phyloP scores from a whole-genome alignment of 1,140 invertebrate genomes.

The Drosophila arawakana region DNA sequence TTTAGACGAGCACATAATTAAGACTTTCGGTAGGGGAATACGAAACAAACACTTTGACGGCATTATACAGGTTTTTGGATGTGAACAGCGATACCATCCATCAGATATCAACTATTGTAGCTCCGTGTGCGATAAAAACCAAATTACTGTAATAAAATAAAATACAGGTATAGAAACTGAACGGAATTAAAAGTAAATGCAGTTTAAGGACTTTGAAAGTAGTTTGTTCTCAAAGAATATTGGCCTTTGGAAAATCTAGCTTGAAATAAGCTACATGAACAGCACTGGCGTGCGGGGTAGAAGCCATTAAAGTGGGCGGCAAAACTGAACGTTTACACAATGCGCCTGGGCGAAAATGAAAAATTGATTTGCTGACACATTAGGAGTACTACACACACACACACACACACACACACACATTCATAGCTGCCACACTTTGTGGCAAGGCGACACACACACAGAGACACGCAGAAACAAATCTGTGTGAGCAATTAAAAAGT shows the following conservation, averaged over 20 bases:
- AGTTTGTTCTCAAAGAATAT: no score
- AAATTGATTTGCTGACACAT: conserved; percentile 51
- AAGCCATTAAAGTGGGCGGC: conserved; percentile 42
- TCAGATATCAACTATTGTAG: conserved; percentile 2
- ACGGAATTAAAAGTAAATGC: no score
- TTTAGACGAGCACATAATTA: conserved; percentile 43
- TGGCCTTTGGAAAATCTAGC: no score
- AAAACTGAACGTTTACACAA: conserved; percentile 24
- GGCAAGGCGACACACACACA: conserved; percentile 3
- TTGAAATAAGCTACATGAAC: no score
- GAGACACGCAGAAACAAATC: no score
- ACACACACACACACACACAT: background rate
- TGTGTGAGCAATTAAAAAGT: conserved; percentile 67
- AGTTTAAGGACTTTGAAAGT: no score
- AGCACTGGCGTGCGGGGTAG: background rate
- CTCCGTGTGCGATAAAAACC: background rate
- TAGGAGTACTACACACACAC: background rate
- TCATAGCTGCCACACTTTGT: no score
- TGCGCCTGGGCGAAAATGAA: conserved; percentile 25
- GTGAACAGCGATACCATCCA: background rate
- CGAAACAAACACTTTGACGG: background rate
- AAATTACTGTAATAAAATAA: no score
- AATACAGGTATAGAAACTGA: no score
- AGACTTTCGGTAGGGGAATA: background rate
- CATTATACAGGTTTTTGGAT: conserved; percentile 19